phyloP scores from a whole-genome alignment of 2,888 invertebrate genomes.

The Scelioninae gen. 1 region DNA sequence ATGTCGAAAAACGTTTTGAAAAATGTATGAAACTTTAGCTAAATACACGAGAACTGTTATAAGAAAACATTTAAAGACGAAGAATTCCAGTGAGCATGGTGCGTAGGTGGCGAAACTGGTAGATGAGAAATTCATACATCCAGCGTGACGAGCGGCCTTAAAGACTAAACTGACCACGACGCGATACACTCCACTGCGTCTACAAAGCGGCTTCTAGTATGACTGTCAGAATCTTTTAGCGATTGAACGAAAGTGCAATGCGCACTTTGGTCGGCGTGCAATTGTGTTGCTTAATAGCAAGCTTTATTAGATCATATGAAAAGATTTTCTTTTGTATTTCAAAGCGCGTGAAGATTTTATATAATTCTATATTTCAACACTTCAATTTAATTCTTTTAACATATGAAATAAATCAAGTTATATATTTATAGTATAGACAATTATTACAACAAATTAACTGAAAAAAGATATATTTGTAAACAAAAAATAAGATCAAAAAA shows the following conservation, averaged over 20 bases:
- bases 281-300: constrained; percentile 2
- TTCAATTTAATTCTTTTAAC: too few species aligned
- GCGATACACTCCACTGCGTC: constrained; percentile 61
- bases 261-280: constrained; percentile 14
- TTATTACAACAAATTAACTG: too few species aligned
- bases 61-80: constrained; percentile 59
- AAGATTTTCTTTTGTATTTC: not conserved
- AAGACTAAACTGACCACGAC: constrained; percentile 59
- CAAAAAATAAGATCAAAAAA: too few species aligned
- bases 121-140: constrained; percentile 82
- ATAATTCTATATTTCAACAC: too few species aligned
- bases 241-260: constrained; percentile 43
- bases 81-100: constrained; percentile 72
- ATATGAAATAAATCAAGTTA: too few species aligned
- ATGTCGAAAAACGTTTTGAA: constrained; percentile 21
- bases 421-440: too few species aligned
- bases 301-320: constrained; percentile 4
- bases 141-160: constrained; percentile 69
- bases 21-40: constrained; percentile 6
- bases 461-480: too few species aligned
- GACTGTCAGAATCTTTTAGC: constrained; percentile 60
- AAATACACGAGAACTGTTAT: constrained; percentile 36
- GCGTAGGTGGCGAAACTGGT: constrained; percentile 81
- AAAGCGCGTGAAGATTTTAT: too few species aligned
- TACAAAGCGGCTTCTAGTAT: constrained; percentile 59